These are phyloP conservation scores for Clamator glandarius DNA, from an alignment of 2,797 vertebrate species.

Conservation along the genomic window DNA sequence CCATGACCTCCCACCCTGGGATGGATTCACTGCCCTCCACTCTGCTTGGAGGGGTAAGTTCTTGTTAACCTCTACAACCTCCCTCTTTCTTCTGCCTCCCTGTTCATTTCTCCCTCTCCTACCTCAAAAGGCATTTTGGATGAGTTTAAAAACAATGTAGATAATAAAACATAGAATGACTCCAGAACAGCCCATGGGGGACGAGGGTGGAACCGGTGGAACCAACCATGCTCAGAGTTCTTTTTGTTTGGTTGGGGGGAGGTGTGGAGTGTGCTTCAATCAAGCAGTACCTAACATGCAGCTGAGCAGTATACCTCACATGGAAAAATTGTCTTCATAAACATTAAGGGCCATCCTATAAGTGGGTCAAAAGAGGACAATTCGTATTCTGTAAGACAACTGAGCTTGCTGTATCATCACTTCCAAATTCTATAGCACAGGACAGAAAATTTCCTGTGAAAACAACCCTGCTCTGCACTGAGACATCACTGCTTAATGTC, in stretches of 20 bases:
- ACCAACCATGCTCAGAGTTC: neutral
- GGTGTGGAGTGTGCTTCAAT: neutral
- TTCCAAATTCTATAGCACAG: neutral
- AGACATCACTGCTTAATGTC: neutral
- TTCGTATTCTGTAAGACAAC: neutral
- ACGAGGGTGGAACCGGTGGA: neutral
- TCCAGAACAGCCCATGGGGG: neutral
- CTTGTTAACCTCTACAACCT: neutral
- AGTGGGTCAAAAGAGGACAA: neutral
- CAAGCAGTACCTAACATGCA: neutral
- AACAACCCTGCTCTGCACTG: rapidly evolving
- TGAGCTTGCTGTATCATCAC: neutral
- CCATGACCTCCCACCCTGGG: neutral
- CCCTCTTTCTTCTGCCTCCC: neutral
- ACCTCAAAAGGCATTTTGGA: neutral
- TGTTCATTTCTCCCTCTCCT: rapidly evolving
- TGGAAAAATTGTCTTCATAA: neutral
- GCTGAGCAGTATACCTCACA: rapidly evolving
- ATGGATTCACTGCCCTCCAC: neutral
- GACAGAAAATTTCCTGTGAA: neutral
- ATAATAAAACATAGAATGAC: neutral
- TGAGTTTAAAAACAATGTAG: neutral
- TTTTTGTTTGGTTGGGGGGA: neutral
- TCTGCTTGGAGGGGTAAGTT: neutral
- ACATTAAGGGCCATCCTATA: neutral